Conservation (phyloP, 1,140 invertebrate species). For the Drosophila nikananu region DNA sequence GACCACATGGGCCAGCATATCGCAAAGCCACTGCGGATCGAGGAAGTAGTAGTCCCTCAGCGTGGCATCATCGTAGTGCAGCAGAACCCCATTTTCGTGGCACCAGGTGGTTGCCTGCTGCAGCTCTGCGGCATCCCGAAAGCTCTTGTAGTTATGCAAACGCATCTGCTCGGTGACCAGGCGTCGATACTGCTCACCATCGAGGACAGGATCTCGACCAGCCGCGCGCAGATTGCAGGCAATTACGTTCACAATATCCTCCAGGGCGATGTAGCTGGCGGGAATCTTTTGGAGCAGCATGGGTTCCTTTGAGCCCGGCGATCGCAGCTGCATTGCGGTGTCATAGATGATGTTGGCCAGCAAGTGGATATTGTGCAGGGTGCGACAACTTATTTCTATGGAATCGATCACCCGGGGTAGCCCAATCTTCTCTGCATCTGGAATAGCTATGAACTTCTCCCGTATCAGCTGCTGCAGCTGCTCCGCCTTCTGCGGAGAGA, state of each 20-base stretch:
- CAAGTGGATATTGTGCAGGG: slow-evolving; percentile 95
- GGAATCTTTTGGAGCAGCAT: slow-evolving; percentile 97
- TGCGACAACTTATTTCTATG: slow-evolving; percentile 94
- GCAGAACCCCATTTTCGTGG: slow-evolving; percentile 98
- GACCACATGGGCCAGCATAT: slow-evolving; percentile 98
- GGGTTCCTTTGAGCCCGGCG: slow-evolving; percentile 96
- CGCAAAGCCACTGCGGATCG: slow-evolving; percentile 99
- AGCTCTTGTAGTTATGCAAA: slow-evolving; percentile 86
- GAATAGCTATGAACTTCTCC: slow-evolving; percentile 95
- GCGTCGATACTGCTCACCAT: slow-evolving; percentile 93
- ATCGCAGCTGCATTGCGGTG: slow-evolving; percentile 95
- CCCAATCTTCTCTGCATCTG: slow-evolving; percentile 98
- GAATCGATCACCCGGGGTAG: slow-evolving; percentile 96
- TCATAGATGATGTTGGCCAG: slow-evolving; percentile 97
- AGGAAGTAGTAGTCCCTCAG: slow-evolving; percentile 94
- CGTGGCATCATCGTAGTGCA: slow-evolving; percentile 98
- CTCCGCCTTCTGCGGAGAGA: slow-evolving; percentile 90
- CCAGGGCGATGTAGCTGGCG: slow-evolving; percentile 96
- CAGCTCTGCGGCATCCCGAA: slow-evolving; percentile 94
- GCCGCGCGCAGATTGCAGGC: slow-evolving; percentile 89
- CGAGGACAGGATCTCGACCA: slow-evolving; percentile 94
- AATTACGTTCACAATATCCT: slow-evolving; percentile 94
- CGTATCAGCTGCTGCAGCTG: slow-evolving; percentile 95
- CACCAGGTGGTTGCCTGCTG: slow-evolving; percentile 98
- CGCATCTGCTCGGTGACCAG: slow-evolving; percentile 90